Conservation (phyloP, 2,888 invertebrate species). For the Erynnis tages region DNA sequence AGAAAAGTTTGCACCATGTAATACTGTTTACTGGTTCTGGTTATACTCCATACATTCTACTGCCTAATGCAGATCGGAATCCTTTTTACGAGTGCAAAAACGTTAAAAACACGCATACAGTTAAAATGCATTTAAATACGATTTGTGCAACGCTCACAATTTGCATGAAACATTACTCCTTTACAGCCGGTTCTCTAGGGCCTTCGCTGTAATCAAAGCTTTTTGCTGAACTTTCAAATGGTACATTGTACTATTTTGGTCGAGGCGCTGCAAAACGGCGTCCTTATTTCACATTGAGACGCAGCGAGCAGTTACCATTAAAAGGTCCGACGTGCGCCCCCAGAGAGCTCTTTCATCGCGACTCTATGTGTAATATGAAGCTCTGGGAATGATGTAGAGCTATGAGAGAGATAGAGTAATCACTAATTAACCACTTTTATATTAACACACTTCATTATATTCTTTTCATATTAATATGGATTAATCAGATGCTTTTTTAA, state of each 20-base stretch:
- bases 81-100: too few species aligned
- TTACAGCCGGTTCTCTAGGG: slow-evolving; percentile 6
- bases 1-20: too few species aligned
- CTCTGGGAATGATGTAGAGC: slow-evolving; percentile 6
- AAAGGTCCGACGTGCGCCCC: slow-evolving; percentile 68
- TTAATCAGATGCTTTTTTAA: too few species aligned
- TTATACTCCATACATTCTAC: too few species aligned
- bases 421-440: too few species aligned
- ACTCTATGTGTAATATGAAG: slow-evolving; percentile 45
- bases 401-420: too few species aligned
- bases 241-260: slow-evolving; percentile 34
- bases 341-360: slow-evolving; percentile 63
- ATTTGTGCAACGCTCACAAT: neutral
- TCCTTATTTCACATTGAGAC: slow-evolving; percentile 61
- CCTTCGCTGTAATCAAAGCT: slow-evolving; percentile 20
- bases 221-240: slow-evolving; percentile 29
- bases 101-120: neutral
- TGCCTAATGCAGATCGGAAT: too few species aligned
- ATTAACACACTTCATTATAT: too few species aligned
- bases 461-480: too few species aligned
- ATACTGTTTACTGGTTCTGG: too few species aligned
- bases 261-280: slow-evolving; percentile 35
- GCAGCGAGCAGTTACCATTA: slow-evolving; percentile 63
- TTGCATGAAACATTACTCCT: slow-evolving; percentile 9
- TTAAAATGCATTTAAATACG: neutral